phyloP scores from a whole-genome alignment of 2,888 invertebrate species.

The Drosophila flavopinicola region DNA sequence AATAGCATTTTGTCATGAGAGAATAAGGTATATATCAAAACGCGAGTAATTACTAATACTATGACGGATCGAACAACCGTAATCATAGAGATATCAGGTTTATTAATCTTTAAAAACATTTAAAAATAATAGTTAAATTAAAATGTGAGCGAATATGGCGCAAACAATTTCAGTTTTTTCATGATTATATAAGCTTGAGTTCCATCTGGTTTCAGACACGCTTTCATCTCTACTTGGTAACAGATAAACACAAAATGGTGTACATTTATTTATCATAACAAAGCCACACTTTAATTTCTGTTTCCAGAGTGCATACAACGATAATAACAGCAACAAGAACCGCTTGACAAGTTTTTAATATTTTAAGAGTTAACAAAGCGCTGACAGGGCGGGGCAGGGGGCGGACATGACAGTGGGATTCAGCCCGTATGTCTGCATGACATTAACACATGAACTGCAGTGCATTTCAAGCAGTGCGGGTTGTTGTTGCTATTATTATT shows the following conservation, averaged over 20 bases:
- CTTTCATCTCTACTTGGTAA: neutral
- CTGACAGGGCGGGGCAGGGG: constrained; percentile 13
- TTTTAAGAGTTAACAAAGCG: constrained; percentile 59
- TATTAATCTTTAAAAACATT: too few species aligned
- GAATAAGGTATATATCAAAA: too few species aligned
- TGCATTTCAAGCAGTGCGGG: constrained; percentile 29
- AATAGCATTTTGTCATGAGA: too few species aligned
- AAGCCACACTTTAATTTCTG: constrained; percentile 34
- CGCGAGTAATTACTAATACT: too few species aligned
- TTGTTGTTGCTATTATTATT: constrained; percentile 4
- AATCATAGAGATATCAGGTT: too few species aligned
- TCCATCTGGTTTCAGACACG: too few species aligned
- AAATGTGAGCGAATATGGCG: too few species aligned
- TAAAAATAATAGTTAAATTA: too few species aligned
- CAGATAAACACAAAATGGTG: constrained; percentile 27
- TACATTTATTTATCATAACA: constrained; percentile 18
- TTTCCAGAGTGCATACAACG: constrained; percentile 33
- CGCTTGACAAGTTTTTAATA: constrained; percentile 56
- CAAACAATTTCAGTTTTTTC: too few species aligned
- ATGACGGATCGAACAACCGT: too few species aligned
- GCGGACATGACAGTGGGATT: constrained; percentile 4
- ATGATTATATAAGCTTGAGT: too few species aligned
- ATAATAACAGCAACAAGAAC: constrained; percentile 26
- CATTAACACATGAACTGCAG: constrained; percentile 53
- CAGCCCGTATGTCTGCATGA: constrained; percentile 19